Base-by-base conservation (phyloP, 2,113 vertebrate species). In the Litocranius walleri region DNA sequence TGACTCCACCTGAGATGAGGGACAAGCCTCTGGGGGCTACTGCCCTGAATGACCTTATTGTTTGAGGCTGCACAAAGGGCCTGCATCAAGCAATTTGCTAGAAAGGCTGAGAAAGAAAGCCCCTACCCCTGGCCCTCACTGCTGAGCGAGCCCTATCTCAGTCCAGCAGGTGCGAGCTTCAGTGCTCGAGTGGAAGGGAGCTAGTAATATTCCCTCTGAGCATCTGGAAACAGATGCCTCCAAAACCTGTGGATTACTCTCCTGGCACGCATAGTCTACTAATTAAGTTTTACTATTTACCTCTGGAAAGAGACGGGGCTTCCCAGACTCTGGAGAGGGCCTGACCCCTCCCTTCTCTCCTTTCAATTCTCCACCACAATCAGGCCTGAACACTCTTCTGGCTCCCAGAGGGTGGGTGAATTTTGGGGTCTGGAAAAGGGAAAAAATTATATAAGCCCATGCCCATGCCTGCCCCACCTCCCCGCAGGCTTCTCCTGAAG, bases 281-380 rank as follows among this genome's bases (percentile, higher is more conserved):
- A 98, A 98, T 98, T 98, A 99, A 98, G 95, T 98, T 97, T 97
- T 57, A 80, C 80, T 98, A n/a, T 98, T 99, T 98, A 98, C 97
- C 91, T 97, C 94, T 96, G 97, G 97, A 97, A 98, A 96, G 96
- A 59, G 94, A 84, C 80, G 15, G 30, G n/a, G 52, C 94, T 98
- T 97, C 25, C 97, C 33, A 40, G 64, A 77, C 59, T 71, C 74
- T 48, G 29, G 67, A 74, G 81, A 86, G 57, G 84, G 90, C 50
- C 48, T 67, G 80, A 30, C 9, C 10, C 71, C 91, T 50, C 48
- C 27, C 3, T 5, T 50, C 29, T 30, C 43, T 40, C 40, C n/a
- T 21, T 57, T 33, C 40, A 71, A 40, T 13, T 54, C 59, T 59
- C 59, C 15, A 52, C 4, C 88, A 1, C 3, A 7, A 4, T 56